Conservation (phyloP, 1,140 invertebrate genomes). For the Drosophila ambigua region DNA sequence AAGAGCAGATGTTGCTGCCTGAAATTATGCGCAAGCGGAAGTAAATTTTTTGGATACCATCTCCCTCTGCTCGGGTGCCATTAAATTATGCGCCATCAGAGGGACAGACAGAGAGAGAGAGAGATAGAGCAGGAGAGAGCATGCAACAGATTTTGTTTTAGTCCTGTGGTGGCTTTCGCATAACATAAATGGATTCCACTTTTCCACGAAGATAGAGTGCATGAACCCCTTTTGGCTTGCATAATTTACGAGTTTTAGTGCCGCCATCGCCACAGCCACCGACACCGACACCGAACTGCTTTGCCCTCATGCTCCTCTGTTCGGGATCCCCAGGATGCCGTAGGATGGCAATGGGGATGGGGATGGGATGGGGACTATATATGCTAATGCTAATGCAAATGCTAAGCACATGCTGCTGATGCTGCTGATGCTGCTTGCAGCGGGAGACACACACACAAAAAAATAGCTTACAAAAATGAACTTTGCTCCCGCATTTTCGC, state of each 20-base stretch:
- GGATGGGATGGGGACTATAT: neutral
- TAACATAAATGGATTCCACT: conserved; percentile 44
- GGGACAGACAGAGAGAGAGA: conserved; percentile 40
- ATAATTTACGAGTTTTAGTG: conserved; percentile 31
- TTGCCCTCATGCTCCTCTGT: neutral
- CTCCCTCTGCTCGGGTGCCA: neutral
- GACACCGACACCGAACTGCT: conserved; percentile 1
- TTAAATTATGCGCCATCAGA: conserved; percentile 49
- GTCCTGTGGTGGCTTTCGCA: conserved; percentile 2
- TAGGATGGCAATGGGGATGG: too few species aligned
- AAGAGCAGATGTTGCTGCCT: conserved; percentile 10
- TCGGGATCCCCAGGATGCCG: too few species aligned
- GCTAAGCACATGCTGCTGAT: conserved; percentile 27
- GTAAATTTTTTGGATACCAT: conserved; percentile 14
- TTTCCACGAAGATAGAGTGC: conserved; percentile 16
- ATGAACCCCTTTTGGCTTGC: conserved; percentile 38
- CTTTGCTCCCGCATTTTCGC: conserved; percentile 23
- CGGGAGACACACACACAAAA: conserved; percentile 1
- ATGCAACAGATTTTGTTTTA: too few species aligned
- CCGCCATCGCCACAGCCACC: too few species aligned
- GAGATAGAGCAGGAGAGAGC: conserved; percentile 18
- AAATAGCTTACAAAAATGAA: conserved; percentile 22
- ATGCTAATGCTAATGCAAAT: conserved; percentile 36
- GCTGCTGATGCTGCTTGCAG: neutral
- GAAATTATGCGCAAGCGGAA: conserved; percentile 36